Evolutionary conservation across 2,113 vertebrate species (phyloP).

Genomic region (Mesocricetus auratus): DNA sequence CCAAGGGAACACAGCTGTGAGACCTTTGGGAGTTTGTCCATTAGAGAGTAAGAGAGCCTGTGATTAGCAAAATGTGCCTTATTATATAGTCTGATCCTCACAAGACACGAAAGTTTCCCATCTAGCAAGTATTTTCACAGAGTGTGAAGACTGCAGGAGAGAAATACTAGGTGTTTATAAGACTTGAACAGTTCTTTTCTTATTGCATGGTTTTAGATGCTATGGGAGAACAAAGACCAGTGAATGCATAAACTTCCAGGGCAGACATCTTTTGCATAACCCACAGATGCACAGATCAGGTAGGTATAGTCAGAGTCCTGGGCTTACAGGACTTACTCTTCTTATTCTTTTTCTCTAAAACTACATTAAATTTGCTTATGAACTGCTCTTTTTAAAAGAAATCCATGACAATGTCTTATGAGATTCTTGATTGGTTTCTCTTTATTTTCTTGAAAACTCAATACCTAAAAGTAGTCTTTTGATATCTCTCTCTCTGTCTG

Average conservation of each 20-base stretch:
- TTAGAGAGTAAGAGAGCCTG: constrained; percentile 57
- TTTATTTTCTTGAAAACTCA: neutral
- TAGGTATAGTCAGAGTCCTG: neutral
- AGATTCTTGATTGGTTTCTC: neutral
- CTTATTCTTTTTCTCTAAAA: neutral
- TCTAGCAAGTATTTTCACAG: neutral
- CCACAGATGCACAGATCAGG: neutral
- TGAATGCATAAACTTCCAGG: constrained; percentile 13
- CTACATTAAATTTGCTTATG: neutral
- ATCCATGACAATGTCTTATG: neutral
- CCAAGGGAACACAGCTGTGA: constrained; percentile 8
- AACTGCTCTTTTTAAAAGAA: neutral
- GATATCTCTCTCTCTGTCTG: no score
- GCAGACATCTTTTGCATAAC: neutral
- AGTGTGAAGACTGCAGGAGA: neutral
- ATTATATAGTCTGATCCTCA: neutral
- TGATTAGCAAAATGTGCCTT: constrained; percentile 58
- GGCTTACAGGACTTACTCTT: neutral
- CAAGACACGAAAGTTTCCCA: constrained; percentile 2
- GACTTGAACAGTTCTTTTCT: neutral
- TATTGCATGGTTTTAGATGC: constrained; percentile 1
- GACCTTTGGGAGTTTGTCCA: constrained; percentile 17
- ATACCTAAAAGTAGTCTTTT: no score
- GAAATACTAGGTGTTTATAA: neutral
- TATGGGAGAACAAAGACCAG: neutral